Conservation (phyloP, 2,888 invertebrate species). For the Amiota mariae region DNA sequence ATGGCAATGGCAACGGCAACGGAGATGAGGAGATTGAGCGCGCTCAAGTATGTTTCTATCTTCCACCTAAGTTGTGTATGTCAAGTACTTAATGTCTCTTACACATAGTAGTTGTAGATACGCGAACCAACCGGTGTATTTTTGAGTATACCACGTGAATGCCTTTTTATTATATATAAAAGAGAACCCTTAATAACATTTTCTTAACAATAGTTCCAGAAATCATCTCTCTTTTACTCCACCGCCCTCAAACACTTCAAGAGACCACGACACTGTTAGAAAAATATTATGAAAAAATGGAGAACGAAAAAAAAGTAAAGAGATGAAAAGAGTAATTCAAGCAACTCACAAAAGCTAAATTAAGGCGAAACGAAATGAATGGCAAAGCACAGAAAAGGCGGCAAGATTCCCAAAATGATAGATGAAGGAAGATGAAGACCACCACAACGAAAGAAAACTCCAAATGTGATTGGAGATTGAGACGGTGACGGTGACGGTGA, state of each 20-base stretch:
- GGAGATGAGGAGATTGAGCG: background rate
- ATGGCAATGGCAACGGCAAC: no score
- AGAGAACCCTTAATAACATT: slow-evolving; percentile 70
- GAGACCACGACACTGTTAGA: slow-evolving; percentile 18
- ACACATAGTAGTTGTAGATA: background rate
- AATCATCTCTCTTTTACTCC: background rate
- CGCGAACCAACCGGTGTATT: background rate
- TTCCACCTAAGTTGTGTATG: slow-evolving; percentile 40
- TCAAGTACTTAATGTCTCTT: slow-evolving; percentile 58
- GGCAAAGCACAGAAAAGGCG: slow-evolving; percentile 28
- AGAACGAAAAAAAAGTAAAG: background rate
- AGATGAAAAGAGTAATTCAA: background rate
- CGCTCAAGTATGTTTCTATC: slow-evolving; percentile 12
- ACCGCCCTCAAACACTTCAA: slow-evolving; percentile 8
- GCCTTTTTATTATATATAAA: slow-evolving; percentile 66
- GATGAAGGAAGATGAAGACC: no score
- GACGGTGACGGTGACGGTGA: no score
- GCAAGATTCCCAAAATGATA: no score
- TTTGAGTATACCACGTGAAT: slow-evolving; percentile 49
- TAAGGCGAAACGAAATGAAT: slow-evolving; percentile 34
- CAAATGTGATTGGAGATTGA: no score
- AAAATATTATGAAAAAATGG: background rate
- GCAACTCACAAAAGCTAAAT: slow-evolving; percentile 1
- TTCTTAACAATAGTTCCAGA: slow-evolving; percentile 60
- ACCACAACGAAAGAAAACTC: no score